phyloP scores from a whole-genome alignment of 1,140 invertebrate species.

The Rhopalosiphum maidis region DNA sequence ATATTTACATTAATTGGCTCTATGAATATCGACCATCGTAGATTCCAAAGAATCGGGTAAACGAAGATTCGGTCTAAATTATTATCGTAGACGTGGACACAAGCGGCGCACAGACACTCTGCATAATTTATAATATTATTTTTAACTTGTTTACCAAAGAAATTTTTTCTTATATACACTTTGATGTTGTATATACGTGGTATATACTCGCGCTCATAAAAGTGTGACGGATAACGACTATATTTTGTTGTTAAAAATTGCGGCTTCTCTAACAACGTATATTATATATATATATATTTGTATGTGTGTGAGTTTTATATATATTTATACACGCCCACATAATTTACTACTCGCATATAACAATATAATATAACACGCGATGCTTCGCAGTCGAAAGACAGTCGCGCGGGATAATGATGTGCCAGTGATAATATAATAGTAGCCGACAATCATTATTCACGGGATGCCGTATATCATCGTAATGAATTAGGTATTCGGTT shows the following conservation, averaged over 20 bases:
- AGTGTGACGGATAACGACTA: neutral
- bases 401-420: neutral
- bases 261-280: neutral
- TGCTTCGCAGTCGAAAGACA: neutral
- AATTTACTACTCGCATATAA: neutral
- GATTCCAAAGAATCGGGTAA: neutral
- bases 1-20: neutral
- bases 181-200: neutral
- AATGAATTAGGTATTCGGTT: neutral
- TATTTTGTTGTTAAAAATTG: slow-evolving; percentile 27
- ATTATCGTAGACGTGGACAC: neutral
- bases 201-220: neutral
- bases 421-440: neutral
- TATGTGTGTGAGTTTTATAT: neutral
- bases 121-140: neutral
- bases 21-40: neutral
- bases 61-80: neutral
- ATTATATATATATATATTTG: neutral
- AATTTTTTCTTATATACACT: neutral
- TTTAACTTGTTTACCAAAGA: neutral
- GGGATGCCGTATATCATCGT: neutral
- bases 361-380: neutral
- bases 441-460: neutral
- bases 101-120: neutral
- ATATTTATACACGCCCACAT: neutral